Conservation (phyloP, 2,113 vertebrate species). For the Rhipidura dahli region DNA sequence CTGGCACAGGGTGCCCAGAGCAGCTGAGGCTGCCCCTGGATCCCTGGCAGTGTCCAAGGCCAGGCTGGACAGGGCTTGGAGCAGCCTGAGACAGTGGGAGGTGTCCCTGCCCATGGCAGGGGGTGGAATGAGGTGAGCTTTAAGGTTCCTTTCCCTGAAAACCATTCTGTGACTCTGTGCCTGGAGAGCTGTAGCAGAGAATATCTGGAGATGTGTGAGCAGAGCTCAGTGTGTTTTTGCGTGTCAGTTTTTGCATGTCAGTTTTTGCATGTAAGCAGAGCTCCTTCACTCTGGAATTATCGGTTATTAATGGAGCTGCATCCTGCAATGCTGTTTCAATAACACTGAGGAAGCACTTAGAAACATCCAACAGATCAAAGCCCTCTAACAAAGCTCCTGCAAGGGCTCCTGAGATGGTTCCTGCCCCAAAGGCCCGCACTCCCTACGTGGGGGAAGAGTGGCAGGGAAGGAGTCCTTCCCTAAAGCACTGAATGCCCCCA, state of each 20-base stretch:
- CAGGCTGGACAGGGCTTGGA: fast-evolving
- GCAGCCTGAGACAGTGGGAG: fast-evolving
- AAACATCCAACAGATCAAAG: not conserved
- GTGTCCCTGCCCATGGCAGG: not conserved
- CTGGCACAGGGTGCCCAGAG: not conserved
- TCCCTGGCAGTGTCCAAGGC: not conserved
- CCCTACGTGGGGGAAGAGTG: not conserved
- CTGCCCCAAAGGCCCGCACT: not conserved
- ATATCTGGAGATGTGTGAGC: not conserved
- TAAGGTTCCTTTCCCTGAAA: not conserved
- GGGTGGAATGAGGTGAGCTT: not conserved
- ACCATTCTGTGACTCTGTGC: not conserved
- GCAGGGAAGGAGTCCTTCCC: not conserved
- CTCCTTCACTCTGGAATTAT: not conserved
- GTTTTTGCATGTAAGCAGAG: not conserved
- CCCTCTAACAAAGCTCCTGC: not conserved
- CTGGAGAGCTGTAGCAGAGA: not conserved
- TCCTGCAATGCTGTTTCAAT: not conserved
- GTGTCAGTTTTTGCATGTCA: not conserved
- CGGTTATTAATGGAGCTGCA: not conserved
- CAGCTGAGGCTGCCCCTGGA: not conserved
- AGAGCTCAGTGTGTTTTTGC: not conserved
- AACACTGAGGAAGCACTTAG: not conserved
- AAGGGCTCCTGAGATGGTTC: not conserved
- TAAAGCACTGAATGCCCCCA: not conserved